phyloP scores from a whole-genome alignment of 2,888 invertebrate species.

The Dicyrtomina minuta region DNA sequence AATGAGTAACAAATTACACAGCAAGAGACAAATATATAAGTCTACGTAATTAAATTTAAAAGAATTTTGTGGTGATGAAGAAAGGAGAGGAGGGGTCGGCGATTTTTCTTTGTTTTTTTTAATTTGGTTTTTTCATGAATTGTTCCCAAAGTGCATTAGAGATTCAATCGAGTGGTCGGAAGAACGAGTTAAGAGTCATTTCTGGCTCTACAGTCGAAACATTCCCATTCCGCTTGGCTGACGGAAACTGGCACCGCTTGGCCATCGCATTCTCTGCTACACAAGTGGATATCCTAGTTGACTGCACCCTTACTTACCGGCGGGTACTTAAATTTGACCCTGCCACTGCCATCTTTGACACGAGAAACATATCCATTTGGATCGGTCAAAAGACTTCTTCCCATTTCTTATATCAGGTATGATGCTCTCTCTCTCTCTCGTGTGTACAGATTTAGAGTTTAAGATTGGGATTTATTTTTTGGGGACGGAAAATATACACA shows the following conservation, averaged over 20 bases:
- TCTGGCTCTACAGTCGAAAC: conserved; percentile 77
- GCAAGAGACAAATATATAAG: no score
- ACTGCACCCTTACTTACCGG: conserved; percentile 78
- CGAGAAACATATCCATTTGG: conserved; percentile 66
- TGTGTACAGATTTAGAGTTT: no score
- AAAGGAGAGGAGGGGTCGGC: no score
- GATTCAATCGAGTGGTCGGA: conserved; percentile 85
- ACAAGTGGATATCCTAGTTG: conserved; percentile 75
- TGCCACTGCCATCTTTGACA: conserved; percentile 53
- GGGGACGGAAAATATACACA: no score
- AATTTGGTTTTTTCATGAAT: no score
- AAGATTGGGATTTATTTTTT: no score
- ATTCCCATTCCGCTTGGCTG: conserved; percentile 83
- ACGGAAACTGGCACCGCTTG: conserved; percentile 82
- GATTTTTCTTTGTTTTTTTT: no score
- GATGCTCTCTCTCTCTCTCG: conserved; percentile 36
- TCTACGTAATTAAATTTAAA: no score
- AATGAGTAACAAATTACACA: no score
- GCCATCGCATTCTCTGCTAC: conserved; percentile 80
- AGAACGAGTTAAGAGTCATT: conserved; percentile 81
- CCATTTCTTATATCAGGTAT: conserved; percentile 85
- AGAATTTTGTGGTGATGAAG: no score
- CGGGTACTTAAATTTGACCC: conserved; percentile 53
- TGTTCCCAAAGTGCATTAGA: conserved; percentile 72
- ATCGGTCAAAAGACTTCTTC: conserved; percentile 82